A percentile compares a stretch with the other conserved stretches of the same genome.
phyloP scores from a whole-genome alignment of 2,113 vertebrate species.

The Periophthalmus modestus region DNA sequence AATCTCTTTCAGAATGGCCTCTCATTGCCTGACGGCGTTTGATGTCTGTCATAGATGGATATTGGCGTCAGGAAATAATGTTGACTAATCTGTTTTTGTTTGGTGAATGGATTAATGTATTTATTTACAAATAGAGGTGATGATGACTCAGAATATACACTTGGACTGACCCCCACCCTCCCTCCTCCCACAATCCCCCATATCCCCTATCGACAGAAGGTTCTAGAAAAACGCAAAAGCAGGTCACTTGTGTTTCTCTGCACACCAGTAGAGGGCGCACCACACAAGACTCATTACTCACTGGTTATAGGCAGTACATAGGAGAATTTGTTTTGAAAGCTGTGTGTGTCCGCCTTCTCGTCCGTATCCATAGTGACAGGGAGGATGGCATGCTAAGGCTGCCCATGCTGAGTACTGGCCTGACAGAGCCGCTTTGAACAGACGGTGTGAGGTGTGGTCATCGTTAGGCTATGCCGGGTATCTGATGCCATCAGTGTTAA shows the following conservation, averaged over 20 bases:
- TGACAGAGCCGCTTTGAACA: constrained; percentile 1
- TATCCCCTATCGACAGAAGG: constrained; percentile 37
- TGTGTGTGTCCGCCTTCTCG: constrained; percentile 34
- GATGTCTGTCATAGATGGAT: neutral
- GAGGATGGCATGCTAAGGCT: constrained; percentile 11
- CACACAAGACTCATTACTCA: constrained; percentile 21
- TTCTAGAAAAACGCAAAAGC: constrained; percentile 73
- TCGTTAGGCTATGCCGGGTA: neutral
- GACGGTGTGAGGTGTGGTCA: constrained; percentile 2
- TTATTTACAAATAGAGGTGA: constrained; percentile 42
- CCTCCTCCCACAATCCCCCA: constrained; percentile 35
- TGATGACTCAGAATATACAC: constrained; percentile 8
- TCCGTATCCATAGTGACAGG: constrained; percentile 74
- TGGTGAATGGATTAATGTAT: constrained; percentile 27
- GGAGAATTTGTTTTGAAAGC: constrained; percentile 41
- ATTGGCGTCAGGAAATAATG: neutral
- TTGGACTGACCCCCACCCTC: constrained; percentile 1
- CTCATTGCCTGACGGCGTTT: neutral
- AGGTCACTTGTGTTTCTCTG: constrained; percentile 57
- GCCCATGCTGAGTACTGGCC: neutral
- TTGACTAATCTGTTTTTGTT: neutral
- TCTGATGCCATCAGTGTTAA: neutral
- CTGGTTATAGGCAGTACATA: neutral
- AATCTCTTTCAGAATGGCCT: neutral
- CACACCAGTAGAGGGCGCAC: constrained; percentile 58